Evolutionary conservation across 2,888 invertebrate genomes (phyloP).

Genomic region (Platerodrilus igneus): DNA sequence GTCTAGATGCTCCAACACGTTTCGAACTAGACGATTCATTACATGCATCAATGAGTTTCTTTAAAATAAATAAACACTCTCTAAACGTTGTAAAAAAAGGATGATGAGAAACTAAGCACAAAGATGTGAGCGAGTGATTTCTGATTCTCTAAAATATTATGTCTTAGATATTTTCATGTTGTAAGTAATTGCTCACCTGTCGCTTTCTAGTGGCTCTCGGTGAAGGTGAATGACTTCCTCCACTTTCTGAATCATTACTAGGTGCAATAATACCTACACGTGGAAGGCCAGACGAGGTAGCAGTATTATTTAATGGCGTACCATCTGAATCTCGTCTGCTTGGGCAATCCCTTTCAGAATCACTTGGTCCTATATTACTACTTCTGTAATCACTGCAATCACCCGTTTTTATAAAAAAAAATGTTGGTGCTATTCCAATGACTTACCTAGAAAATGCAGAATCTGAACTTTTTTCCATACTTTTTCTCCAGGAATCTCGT

Average conservation of each 20-base stretch:
- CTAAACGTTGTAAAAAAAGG: conserved; percentile 98
- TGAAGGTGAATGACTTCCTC: conserved; percentile 81
- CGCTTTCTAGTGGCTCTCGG: conserved; percentile 76
- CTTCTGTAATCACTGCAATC: conserved; percentile 84
- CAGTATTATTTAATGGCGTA: conserved; percentile 31
- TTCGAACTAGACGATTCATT: conserved; percentile 89
- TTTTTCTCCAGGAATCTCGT: conserved; percentile 86
- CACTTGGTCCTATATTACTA: conserved; percentile 83
- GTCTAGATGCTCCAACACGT: conserved; percentile 84
- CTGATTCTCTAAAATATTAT: conserved; percentile 64
- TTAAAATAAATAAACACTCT: conserved; percentile 92
- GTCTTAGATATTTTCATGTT: conserved; percentile 4
- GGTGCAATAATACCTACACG: conserved; percentile 62
- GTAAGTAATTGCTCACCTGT: conserved; percentile 52
- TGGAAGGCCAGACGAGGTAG: conserved; percentile 48
- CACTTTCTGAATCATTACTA: conserved; percentile 78
- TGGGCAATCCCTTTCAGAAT: conserved; percentile 82
- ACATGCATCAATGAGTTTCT: conserved; percentile 95
- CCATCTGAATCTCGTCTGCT: conserved; percentile 64
- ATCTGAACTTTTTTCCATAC: conserved; percentile 88
- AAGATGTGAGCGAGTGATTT: conserved; percentile 92
- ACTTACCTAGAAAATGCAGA: conserved; percentile 89
- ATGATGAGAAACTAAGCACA: conserved; percentile 98
- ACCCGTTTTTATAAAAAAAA: too few relatives aligned
- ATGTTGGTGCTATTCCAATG: neutral